Evolutionary conservation across 2,797 vertebrate species (phyloP).

Genomic region (Vireo griseus): DNA sequence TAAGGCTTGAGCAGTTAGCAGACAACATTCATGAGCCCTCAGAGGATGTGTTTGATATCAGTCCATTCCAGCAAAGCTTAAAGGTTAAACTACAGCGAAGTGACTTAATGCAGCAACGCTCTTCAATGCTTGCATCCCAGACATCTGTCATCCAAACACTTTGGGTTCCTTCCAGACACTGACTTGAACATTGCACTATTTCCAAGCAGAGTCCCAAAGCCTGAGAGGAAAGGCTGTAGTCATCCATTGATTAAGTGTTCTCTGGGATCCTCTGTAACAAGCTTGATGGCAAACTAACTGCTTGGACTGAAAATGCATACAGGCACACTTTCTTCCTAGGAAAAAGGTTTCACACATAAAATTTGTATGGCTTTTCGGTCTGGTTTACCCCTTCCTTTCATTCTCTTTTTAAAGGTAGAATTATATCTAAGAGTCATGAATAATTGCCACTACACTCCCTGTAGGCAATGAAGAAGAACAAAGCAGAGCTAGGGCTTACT

Average conservation of each 20-base stretch:
- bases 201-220: background rate
- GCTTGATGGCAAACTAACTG: background rate
- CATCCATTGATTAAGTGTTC: background rate
- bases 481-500: background rate
- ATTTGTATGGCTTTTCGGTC: fast-evolving
- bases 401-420: background rate
- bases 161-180: background rate
- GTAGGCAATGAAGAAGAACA: background rate
- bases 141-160: background rate
- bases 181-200: background rate
- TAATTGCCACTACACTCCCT: background rate
- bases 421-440: background rate
- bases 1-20: background rate
- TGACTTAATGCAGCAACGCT: background rate
- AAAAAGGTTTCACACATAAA: background rate
- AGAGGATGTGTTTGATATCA: background rate
- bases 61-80: background rate
- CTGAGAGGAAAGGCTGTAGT: background rate
- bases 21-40: background rate
- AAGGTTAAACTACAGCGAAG: background rate
- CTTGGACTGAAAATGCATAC: background rate
- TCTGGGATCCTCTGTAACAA: background rate
- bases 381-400: background rate
- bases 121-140: background rate
- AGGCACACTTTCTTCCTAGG: background rate